These are phyloP conservation scores for Aporophyla nigra DNA, from an alignment of 2,888 invertebrate species.

Conservation along the genomic window DNA sequence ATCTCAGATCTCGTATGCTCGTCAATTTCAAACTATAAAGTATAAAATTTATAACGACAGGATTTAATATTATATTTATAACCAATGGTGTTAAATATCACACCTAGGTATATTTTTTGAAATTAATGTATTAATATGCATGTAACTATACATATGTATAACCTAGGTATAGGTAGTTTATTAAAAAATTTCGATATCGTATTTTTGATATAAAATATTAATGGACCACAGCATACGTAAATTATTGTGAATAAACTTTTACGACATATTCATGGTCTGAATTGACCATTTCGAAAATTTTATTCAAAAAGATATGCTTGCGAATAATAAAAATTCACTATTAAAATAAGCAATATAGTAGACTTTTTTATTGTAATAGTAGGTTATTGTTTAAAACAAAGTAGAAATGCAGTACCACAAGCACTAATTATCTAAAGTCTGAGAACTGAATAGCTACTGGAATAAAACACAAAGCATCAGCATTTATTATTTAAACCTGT, in stretches of 20 bases:
- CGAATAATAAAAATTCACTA: slow-evolving; percentile 41
- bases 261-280: slow-evolving; percentile 76
- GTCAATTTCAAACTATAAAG: slow-evolving; percentile 69
- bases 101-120: slow-evolving; percentile 9
- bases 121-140: slow-evolving; percentile 1
- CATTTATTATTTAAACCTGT: not conserved
- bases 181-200: slow-evolving; percentile 29
- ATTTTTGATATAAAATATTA: slow-evolving; percentile 49
- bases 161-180: not conserved
- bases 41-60: slow-evolving; percentile 69
- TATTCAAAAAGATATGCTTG: slow-evolving; percentile 58
- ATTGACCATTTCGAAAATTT: slow-evolving; percentile 70
- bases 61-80: slow-evolving; percentile 47
- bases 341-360: not conserved
- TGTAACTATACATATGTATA: not conserved
- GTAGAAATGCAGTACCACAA: not conserved
- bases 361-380: not conserved
- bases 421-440: not conserved
- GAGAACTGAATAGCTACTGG: not conserved
- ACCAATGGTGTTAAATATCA: slow-evolving; percentile 37
- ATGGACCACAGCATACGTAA: slow-evolving; percentile 52
- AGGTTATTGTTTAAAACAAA: slow-evolving; percentile 7
- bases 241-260: slow-evolving; percentile 75
- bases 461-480: not conserved
- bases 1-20: slow-evolving; percentile 79